Base-by-base conservation (phyloP, 2,888 invertebrate species). In the Netelia melanura region DNA sequence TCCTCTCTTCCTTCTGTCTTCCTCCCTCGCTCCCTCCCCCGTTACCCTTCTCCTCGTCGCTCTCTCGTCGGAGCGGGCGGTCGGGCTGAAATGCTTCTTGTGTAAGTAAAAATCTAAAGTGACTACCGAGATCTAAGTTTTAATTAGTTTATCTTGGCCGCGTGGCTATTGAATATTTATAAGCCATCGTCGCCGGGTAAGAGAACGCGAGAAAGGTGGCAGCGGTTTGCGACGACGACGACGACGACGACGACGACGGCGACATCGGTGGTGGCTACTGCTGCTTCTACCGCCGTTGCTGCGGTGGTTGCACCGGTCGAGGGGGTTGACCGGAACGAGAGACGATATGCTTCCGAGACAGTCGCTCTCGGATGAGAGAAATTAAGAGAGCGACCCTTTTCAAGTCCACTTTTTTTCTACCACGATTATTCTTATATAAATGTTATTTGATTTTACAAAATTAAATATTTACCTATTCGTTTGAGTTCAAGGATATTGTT, bases 121-220 rank as follows among this genome's bases (percentile, higher is more conserved):
- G 93, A 93, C 93, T 93, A 93, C 93, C 93, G 92, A 93, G 93
- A 93, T 93, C 93, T 93, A 93, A 93, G 93, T 93, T 93, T 93
- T 93, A 93, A 93, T 93, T 93, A 93, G 93, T 94, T 93, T 94
- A 94, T 94, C 93, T 94, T 93, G 92, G 93, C 93, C 93, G 93
- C 93, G 92, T 94, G 93, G 93, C 93, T 93, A 93, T 93, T 94
- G 93, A 93, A 94, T 94, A 94, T 94, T 93, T 93, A 93, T 93
- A 92, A 93, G 93, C 92, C 90, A 90, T 91, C 88, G 87, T 89
- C 87, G 88, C 82, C 80, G 87, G 76, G 84, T 56, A 76, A 77
- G 83, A 71, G 81, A 80, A 78, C 65, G 82, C 64, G 82, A 30
- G 30, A 86, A 62, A 70, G 85, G 44, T 85, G 71, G n/a, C 74